Base-by-base conservation (phyloP, 2,113 vertebrate species). In the Podiceps cristatus region DNA sequence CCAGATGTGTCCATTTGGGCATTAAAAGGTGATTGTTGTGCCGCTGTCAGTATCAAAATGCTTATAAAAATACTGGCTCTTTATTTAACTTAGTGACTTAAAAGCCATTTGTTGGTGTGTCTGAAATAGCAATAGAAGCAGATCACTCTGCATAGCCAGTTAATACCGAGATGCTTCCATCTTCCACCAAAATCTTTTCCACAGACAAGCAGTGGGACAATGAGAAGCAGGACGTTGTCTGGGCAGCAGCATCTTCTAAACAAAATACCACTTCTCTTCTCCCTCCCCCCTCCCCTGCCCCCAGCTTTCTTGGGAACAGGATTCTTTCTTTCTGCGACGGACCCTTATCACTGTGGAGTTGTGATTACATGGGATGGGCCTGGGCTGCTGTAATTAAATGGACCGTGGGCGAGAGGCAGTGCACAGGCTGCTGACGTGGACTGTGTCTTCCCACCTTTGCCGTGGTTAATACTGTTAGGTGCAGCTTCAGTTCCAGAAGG, bases 281-380 rank as follows among this genome's bases (percentile, higher is more conserved):
- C 1, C 1, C 40, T 35, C 0, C 1, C 11, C 14, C 35, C 17
- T 7, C 6, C 28, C 19, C 7, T 13, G 9, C 13, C 13, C 19
- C 17, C 2, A 5, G 7, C 33, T 71, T 78, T 47, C 23, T 77
- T 64, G 31, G 49, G 20, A 73, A 23, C 19, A 20, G 24, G 42
- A 44, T 68, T 56, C 20, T 29, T 53, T 63, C 15, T 35, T 92
- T 69, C 33, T 67, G 0, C 23, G 45, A 0, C 10, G 29, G 29
- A 44, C 47, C 6, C 9, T 35, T 83, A 18, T n/a, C 5, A 0
- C 1, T 50, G 9, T 31, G 42, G 40, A 52, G 33, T 42, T 76
- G 73, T 53, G 53, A 23, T 63, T 33, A 5, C 0, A 0, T 63
- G 58, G 11, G 9, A 1, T 55, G 37, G 33, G 53, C 4, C 20